Conservation (phyloP, 2,797 vertebrate species). For the Jordanella pulchra region DNA sequence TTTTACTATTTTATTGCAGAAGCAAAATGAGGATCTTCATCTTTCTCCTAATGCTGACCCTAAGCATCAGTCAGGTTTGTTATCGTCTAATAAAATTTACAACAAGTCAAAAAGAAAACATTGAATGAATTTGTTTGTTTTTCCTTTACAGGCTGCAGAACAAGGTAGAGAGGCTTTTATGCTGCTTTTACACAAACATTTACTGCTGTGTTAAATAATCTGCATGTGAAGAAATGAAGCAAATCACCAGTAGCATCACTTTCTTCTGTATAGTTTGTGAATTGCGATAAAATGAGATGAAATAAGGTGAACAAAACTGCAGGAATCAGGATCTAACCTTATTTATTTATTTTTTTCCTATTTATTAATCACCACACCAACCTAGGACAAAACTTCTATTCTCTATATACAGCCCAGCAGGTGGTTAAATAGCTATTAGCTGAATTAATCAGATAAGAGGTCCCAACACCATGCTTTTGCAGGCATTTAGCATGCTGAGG, state of each 20-base stretch:
- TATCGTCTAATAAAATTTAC: neutral
- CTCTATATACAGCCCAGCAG: neutral
- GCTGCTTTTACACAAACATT: no score
- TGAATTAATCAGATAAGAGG: neutral
- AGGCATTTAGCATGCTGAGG: neutral
- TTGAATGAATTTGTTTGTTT: neutral
- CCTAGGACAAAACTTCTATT: neutral
- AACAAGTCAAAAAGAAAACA: neutral
- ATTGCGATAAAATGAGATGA: neutral
- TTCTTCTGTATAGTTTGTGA: neutral
- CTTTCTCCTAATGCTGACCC: conserved; percentile 43
- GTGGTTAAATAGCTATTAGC: neutral
- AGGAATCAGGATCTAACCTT: neutral
- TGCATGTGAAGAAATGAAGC: neutral
- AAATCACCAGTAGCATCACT: neutral
- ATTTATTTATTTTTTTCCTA: neutral
- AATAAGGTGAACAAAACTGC: no score
- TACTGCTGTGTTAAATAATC: neutral
- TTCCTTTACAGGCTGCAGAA: conserved; percentile 28
- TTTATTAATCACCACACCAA: neutral
- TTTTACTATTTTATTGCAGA: conserved; percentile 14
- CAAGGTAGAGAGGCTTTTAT: conserved; percentile 13
- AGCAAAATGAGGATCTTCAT: conserved; percentile 61
- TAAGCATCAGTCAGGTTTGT: conserved; percentile 55
- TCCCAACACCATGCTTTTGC: neutral